Evolutionary conservation across 2,113 vertebrate genomes (phyloP).

Genomic region (Perca flavescens): DNA sequence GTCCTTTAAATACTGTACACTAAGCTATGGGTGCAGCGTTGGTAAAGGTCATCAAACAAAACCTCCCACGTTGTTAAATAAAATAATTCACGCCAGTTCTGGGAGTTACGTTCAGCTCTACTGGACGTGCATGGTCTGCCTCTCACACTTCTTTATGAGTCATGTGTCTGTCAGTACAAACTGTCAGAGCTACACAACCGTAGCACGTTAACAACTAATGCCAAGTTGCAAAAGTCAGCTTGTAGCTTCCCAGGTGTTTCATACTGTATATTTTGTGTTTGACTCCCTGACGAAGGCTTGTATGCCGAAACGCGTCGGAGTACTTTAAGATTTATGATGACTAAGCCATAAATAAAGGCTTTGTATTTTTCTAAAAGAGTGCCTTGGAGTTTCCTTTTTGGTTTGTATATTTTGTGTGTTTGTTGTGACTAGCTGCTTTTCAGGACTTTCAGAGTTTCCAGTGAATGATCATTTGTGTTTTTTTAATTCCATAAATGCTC

Average conservation of each 20-base stretch:
- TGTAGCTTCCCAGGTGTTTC: slow-evolving; percentile 6
- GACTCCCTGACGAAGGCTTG: too few species aligned
- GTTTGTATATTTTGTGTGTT: slow-evolving; percentile 15
- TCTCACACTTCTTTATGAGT: slow-evolving; percentile 51
- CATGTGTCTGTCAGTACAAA: slow-evolving; percentile 58
- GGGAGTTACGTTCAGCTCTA: slow-evolving; percentile 34
- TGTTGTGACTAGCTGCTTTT: slow-evolving; percentile 39
- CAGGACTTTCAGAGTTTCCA: slow-evolving; percentile 18
- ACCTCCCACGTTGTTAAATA: slow-evolving; percentile 19
- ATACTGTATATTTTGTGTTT: slow-evolving; percentile 1
- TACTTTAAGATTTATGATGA: too few species aligned
- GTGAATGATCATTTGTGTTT: background rate
- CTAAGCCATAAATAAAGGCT: too few species aligned
- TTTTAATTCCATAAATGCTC: background rate
- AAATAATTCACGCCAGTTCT: slow-evolving; percentile 19
- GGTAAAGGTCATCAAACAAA: background rate
- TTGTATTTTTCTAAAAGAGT: too few species aligned
- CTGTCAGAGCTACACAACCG: slow-evolving; percentile 8
- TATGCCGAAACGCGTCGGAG: too few species aligned
- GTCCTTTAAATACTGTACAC: background rate
- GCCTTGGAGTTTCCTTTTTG: too few species aligned
- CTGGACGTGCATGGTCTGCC: slow-evolving; percentile 34
- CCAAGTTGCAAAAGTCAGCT: slow-evolving; percentile 23
- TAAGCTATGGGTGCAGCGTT: slow-evolving; percentile 8
- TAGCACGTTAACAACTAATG: background rate